Conservation (phyloP, 1,140 invertebrate species). For the Alviniconcha marisindica region DNA sequence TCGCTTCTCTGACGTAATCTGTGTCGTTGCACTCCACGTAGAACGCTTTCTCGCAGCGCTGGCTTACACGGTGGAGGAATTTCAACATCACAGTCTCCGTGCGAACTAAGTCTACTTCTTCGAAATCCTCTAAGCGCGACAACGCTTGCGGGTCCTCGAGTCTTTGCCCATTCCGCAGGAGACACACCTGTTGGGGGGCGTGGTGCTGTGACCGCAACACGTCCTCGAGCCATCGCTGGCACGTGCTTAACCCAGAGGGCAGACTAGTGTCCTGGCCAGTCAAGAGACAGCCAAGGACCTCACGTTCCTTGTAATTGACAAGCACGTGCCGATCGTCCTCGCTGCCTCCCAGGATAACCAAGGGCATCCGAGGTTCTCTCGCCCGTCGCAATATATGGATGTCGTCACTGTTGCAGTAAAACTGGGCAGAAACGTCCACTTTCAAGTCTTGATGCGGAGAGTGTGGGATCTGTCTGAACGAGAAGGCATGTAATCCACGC, state of each 20-base stretch:
- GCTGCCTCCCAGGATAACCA: neutral
- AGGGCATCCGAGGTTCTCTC: neutral
- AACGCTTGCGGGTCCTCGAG: neutral
- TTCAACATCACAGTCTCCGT: neutral
- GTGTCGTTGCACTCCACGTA: slow-evolving; percentile 1
- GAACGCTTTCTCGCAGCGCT: neutral
- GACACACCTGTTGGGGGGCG: no score
- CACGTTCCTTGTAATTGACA: neutral
- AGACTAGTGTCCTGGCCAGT: neutral
- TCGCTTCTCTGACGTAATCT: neutral
- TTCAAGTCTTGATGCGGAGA: neutral
- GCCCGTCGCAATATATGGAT: neutral
- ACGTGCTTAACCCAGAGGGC: neutral
- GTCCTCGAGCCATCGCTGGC: slow-evolving; percentile 1
- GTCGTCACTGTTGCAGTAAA: neutral
- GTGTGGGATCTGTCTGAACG: neutral
- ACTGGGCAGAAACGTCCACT: neutral
- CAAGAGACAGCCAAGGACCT: neutral
- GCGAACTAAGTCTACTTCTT: neutral
- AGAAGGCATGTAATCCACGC: neutral
- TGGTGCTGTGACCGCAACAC: neutral
- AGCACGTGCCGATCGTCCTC: neutral
- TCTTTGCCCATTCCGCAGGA: neutral
- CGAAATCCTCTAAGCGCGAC: neutral
- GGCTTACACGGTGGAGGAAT: neutral